Evolutionary conservation across 2,888 invertebrate species (phyloP), one percentile per base, ranked within the genome.

Genomic region (Drosophila maculinotata): DNA sequence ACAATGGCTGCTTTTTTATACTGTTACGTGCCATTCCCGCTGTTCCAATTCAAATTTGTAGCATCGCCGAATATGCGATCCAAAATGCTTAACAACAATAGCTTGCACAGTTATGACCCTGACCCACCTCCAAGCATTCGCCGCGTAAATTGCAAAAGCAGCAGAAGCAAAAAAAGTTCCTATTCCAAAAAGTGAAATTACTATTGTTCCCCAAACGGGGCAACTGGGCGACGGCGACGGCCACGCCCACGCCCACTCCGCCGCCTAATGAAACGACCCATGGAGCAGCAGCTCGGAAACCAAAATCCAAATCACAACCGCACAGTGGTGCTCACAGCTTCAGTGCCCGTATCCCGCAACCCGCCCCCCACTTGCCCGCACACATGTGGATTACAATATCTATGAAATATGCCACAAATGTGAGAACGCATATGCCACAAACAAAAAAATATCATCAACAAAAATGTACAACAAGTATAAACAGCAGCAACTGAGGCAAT

Each of bases 351-450:
- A n/a, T 1, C 9, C 14, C 25, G n/a, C 15, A 0, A 8, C 12
- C 2, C 25, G 1, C 0, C 12, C 23, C 3, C 8, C 12, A 9
- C 39, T 0, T 31, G 20, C 6, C 14, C 14, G 3, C 56, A 25
- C 62, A 56, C 52, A 67, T 67, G 64, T 63, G 63, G 64, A 72
- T 68, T 69, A 74, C 70, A 78, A 76, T 73, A 87, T 77, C 72
- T 62, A 75, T 80, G 71, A 75, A 85, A 79, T 80, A 84, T 80
- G 85, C 82, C 82, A 85, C 76, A 81, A 74, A 80, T 47, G 45
- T 33, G 20, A 63, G 52, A 56, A 69, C 63, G 45, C 33, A 64
- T 23, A 28, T 60, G 57, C 54, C 45, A 28, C 54, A 62, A 57
- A 56, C 53, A 30, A 14, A 33, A 36, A 54, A 52, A 45, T 51